Evolutionary conservation across 2,888 invertebrate species (phyloP).

Genomic region (Melinaea menophilus): DNA sequence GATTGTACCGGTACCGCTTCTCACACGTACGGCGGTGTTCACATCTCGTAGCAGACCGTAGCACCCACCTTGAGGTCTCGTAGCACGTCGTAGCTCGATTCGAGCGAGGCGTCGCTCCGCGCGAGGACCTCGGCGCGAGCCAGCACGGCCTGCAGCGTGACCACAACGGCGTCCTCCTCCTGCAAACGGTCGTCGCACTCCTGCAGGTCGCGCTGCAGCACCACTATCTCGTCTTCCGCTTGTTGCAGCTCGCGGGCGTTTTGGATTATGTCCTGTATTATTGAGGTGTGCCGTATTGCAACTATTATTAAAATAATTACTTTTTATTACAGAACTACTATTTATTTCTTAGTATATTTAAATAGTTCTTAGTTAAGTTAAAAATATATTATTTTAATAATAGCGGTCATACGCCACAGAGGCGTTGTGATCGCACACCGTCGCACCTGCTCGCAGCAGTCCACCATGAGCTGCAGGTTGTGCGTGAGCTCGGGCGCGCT

Average conservation of each 20-base stretch:
- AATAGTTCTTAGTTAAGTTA: no score
- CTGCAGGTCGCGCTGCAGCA: slow-evolving; percentile 87
- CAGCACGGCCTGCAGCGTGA: slow-evolving; percentile 81
- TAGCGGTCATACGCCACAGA: background rate
- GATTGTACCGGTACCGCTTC: background rate
- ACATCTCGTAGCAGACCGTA: background rate
- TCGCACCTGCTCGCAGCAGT: slow-evolving; percentile 91
- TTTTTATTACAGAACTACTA: no score
- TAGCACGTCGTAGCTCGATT: slow-evolving; percentile 65
- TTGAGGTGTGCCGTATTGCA: background rate
- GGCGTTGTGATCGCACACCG: background rate
- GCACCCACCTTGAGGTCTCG: slow-evolving; percentile 56
- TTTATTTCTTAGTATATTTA: no score
- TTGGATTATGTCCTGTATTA: slow-evolving; percentile 86
- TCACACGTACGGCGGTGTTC: background rate
- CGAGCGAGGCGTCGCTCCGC: slow-evolving; percentile 55
- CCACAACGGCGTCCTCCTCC: slow-evolving; percentile 84
- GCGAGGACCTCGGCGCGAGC: slow-evolving; percentile 80
- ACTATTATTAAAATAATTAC: no score
- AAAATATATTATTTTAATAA: no score
- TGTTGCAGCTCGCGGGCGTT: slow-evolving; percentile 87
- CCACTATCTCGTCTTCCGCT: slow-evolving; percentile 87
- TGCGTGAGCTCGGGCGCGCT: slow-evolving; percentile 93
- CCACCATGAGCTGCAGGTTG: slow-evolving; percentile 93
- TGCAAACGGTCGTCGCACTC: slow-evolving; percentile 81